A percentile compares a stretch with the other conserved stretches of the same genome.
Conservation (phyloP, 2,888 invertebrate genomes). For the Ormia ochracea region DNA sequence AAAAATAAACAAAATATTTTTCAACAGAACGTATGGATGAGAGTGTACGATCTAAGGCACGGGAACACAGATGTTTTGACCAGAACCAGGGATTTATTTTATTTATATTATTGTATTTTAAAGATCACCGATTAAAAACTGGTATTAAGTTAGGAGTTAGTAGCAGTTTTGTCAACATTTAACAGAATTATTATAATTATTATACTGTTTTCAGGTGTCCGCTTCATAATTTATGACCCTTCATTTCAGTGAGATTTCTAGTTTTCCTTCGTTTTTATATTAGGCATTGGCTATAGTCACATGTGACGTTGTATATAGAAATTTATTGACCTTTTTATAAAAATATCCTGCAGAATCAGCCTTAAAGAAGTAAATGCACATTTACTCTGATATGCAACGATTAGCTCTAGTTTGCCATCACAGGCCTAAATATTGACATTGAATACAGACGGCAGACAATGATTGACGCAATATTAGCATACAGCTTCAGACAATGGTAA, state of each 20-base stretch:
- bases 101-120: not conserved
- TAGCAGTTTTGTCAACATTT: no score
- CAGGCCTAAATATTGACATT: slow-evolving; percentile 58
- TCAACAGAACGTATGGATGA: not conserved
- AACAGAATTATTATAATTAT: no score
- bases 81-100: no score
- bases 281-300: no score
- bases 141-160: no score
- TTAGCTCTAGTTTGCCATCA: slow-evolving; percentile 55
- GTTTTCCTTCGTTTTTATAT: no score
- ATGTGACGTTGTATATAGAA: no score
- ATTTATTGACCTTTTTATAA: no score
- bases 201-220: no score
- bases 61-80: no score
- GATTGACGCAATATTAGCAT: slow-evolving; percentile 73
- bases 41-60: slow-evolving; percentile 30
- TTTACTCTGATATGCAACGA: slow-evolving; percentile 44
- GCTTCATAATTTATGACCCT: no score
- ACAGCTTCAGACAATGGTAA: slow-evolving; percentile 60
- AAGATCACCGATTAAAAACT: not conserved
- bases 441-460: slow-evolving; percentile 53
- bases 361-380: not conserved
- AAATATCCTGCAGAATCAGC: slow-evolving; percentile 15
- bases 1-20: slow-evolving; percentile 16
- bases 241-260: no score